phyloP scores from a whole-genome alignment of 1,140 invertebrate species.

The Patella vulgata region DNA sequence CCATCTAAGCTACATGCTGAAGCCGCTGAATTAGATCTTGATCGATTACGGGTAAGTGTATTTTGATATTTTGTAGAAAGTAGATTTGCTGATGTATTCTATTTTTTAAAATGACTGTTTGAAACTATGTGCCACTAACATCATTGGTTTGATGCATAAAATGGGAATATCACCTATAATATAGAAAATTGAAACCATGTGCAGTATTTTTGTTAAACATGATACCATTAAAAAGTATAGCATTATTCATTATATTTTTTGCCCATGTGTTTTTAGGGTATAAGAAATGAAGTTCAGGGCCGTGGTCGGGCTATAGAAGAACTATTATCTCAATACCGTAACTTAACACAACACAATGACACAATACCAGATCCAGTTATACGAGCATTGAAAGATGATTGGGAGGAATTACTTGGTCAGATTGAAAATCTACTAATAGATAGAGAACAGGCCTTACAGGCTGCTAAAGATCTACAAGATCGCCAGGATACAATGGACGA shows the following conservation, averaged over 20 bases:
- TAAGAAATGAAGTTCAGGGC: conserved; percentile 52
- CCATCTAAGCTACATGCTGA: conserved; percentile 87
- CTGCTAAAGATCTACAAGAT: conserved; percentile 47
- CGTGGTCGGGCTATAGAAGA: conserved; percentile 50
- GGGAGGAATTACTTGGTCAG: conserved; percentile 57
- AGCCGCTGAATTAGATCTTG: conserved; percentile 86
- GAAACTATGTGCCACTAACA: no score
- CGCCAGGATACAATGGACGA: conserved; percentile 55
- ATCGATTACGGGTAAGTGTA: conserved; percentile 78
- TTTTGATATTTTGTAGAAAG: background rate
- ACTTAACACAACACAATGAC: conserved; percentile 58
- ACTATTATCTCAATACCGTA: conserved; percentile 44
- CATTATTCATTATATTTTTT: no score
- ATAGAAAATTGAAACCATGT: no score
- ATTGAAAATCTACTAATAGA: conserved; percentile 55
- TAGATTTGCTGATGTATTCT: background rate
- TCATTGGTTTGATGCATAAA: no score
- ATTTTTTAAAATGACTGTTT: background rate
- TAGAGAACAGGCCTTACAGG: conserved; percentile 40
- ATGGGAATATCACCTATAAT: no score
- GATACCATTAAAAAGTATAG: no score
- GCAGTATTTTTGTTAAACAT: no score
- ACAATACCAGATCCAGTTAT: conserved; percentile 54
- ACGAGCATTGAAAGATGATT: conserved; percentile 54
- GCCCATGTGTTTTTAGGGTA: conserved; percentile 52